Evolutionary conservation across 2,888 invertebrate species (phyloP), one percentile per base, ranked within the genome.

Genomic region (Hypsopygia costalis): DNA sequence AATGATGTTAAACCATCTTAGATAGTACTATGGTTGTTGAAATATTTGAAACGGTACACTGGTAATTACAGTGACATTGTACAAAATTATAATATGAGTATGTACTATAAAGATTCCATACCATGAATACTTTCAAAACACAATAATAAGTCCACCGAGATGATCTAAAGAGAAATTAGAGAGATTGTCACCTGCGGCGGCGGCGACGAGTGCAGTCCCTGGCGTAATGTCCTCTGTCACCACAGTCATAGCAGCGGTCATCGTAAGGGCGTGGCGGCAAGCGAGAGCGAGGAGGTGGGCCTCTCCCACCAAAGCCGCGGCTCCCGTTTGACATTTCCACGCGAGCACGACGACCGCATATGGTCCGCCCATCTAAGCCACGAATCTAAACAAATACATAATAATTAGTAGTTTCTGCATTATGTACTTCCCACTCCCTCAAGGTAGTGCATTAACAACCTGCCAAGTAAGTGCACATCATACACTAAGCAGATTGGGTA

Each of bases 181-280:
- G 9, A 0, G 11, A 41, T 31, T 40, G 48, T 69, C 63, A 89
- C 89, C 89, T 88, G 76, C 89, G 82, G 77, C 92, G 91, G 52
- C 93, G 90, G 62, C 94, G 93, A 49, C 94, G 91, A 43, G 93
- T 92, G 79, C 98, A 97, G 75, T 98, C 97, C 54, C 97, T 91
- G 37, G 97, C 97, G 77, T 97, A 97, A 76, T 98, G 97, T 6
- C 98, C 98, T 49, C 96, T 91, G 63, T 96, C 97, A 27, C 97
- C 97, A 81, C 98, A 98, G 70, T 97, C 97, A 71, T 97, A 98
- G 80, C 98, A 98, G 47, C 96, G 93, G 83, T 97, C 97, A 64
- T 97, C 96, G 6, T 96, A 95, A 56, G 97, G 94, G 65, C 96
- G 94, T 11, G 96, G 94, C n/a, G 93, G 93, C 35, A 90, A 75